Conservation (phyloP, 23 tunicate species). For the Trididemnum clinides region DNA sequence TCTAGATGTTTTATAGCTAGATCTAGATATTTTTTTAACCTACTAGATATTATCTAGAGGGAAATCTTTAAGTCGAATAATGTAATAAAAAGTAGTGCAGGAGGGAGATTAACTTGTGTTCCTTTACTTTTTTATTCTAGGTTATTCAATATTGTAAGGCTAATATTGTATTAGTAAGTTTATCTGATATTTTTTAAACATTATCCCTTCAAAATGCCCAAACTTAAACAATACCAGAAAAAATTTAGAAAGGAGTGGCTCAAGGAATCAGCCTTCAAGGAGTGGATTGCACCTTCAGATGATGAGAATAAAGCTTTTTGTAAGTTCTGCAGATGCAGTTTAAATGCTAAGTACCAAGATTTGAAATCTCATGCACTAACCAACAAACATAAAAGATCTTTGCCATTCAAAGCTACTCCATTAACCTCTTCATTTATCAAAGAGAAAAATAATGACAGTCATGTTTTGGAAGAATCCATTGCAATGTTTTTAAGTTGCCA, state of each 20-base stretch:
- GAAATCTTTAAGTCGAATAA: neutral
- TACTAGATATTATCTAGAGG: neutral
- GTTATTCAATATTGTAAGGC: too few relatives aligned
- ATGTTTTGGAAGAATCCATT: neutral
- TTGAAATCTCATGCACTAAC: neutral
- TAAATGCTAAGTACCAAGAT: slow-evolving; percentile 7
- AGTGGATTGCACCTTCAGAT: neutral
- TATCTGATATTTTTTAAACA: too few relatives aligned
- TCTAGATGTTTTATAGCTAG: too few relatives aligned
- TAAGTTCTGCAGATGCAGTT: neutral
- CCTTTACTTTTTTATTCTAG: too few relatives aligned
- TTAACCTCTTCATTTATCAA: neutral
- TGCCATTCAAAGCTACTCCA: neutral
- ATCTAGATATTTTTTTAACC: neutral
- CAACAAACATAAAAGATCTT: neutral
- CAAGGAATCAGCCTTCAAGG: neutral
- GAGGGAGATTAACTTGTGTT: neutral
- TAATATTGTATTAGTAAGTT: too few relatives aligned
- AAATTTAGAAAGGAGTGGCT: slow-evolving; percentile 9
- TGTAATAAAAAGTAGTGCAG: neutral
- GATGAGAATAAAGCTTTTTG: neutral
- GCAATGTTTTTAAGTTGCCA: slow-evolving; percentile 1
- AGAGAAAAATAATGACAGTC: neutral
- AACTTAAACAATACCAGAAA: neutral
- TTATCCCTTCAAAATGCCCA: too few relatives aligned